Conservation (phyloP, 2,113 vertebrate species). For the Copsychus sechellarum region DNA sequence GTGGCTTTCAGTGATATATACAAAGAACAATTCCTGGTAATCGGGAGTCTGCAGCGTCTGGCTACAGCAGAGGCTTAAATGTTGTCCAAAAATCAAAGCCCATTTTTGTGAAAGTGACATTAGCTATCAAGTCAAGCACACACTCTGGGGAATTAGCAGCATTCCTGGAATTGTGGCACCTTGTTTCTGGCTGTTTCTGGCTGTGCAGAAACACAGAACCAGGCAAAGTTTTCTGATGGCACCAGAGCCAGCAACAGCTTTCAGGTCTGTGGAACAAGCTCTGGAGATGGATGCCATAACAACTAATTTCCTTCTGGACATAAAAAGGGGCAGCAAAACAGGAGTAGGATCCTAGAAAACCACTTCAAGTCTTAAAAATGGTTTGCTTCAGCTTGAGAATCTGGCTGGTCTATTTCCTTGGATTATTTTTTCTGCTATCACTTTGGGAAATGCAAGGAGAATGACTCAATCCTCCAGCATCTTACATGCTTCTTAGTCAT, state of each 20-base stretch:
- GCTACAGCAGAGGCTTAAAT: not conserved
- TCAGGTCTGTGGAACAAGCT: not conserved
- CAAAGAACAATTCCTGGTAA: not conserved
- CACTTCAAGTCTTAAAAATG: not conserved
- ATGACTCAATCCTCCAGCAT: constrained; percentile 60
- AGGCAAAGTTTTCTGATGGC: not conserved
- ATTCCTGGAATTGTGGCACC: not conserved
- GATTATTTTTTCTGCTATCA: constrained; percentile 21
- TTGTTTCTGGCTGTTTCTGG: too few relatives aligned
- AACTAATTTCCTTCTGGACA: not conserved
- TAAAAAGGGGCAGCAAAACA: not conserved
- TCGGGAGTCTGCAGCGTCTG: not conserved
- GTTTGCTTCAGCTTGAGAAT: not conserved
- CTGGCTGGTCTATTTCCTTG: not conserved
- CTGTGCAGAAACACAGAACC: not conserved
- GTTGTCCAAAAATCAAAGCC: not conserved
- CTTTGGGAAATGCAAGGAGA: constrained; percentile 51
- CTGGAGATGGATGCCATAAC: not conserved
- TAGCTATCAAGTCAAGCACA: not conserved
- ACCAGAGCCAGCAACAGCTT: not conserved
- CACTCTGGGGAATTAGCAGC: not conserved
- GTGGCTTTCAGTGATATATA: not conserved
- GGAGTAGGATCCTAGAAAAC: not conserved
- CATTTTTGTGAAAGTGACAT: not conserved
- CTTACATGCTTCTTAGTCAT: constrained; percentile 63